Base-by-base conservation (phyloP, 1,140 invertebrate genomes). In the Zophobas atratus region DNA sequence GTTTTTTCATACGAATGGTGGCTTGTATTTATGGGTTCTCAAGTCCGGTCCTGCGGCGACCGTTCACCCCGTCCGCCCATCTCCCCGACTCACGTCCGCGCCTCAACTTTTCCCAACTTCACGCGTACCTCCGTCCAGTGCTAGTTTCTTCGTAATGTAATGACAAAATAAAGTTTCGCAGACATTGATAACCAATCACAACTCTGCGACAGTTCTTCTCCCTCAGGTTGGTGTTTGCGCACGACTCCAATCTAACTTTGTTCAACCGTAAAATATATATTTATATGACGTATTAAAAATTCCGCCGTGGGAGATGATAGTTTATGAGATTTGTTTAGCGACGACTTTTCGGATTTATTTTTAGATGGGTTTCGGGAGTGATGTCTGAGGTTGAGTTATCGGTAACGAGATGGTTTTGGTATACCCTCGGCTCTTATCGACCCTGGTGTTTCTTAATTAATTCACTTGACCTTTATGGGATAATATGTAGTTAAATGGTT, bases 181-280 rank as follows among this genome's bases (percentile, higher is more conserved):
- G 70, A 78, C 70, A 75, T 78, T 73, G 77, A 78, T 78, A 78
- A 36, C 77, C 77, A 78, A 77, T 77, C 76, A 77, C 33, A 70
- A 72, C 76, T 72, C 53, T 38, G 71, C 48, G 71, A 73, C 71
- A 73, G 71, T 55, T 73, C 71, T 49, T 35, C 70, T 75, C 70
- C 70, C 71, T 70, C 20, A 55, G 71, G 71, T 72, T 67, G 48
- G 51, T 46, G 70, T 57, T 74, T 75, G 33, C 20, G 3, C 33
- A 6, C 60, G 43, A 57, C 71, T 74, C 71, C 77, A 78, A 78
- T 78, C 71, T 75, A 78, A 78, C 77, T 78, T 78, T 75, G 39
- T 56, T 35, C 35, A 20, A 6, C 35, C 32, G n/a, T 49, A 73
- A 73, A 73, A 73, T 36, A 53, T 72, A 73, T 72, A 72, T 72